Percentiles rank a stretch among this genome's conserved stretches.
phyloP scores from a whole-genome alignment of 2,113 vertebrate species.

The Morone chrysops region DNA sequence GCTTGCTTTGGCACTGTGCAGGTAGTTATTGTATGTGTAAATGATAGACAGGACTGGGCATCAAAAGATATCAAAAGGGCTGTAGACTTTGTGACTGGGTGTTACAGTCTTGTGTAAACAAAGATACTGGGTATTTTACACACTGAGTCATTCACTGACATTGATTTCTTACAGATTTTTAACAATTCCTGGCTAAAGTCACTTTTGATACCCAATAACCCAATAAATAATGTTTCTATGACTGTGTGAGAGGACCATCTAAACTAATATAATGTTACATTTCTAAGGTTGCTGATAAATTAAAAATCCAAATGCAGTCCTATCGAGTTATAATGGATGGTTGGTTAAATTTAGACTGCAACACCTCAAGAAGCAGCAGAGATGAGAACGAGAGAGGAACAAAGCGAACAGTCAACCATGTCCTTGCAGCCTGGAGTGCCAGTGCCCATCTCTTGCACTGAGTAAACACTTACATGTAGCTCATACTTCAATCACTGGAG shows the following conservation, averaged over 20 bases:
- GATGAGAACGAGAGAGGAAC: slow-evolving; percentile 31
- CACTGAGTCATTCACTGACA: not conserved
- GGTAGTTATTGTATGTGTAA: slow-evolving; percentile 1
- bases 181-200: not conserved
- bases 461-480: slow-evolving; percentile 30
- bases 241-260: not conserved
- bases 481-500: slow-evolving; percentile 24
- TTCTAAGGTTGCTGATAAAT: slow-evolving; percentile 19
- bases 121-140: slow-evolving; percentile 15
- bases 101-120: slow-evolving; percentile 48
- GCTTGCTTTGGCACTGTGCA: slow-evolving; percentile 7
- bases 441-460: not conserved
- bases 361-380: slow-evolving; percentile 29
- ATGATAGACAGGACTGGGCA: slow-evolving; percentile 21
- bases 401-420: slow-evolving; percentile 30
- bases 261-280: not conserved
- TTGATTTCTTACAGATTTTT: not conserved
- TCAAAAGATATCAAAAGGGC: slow-evolving; percentile 5
- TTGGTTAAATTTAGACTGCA: slow-evolving; percentile 51
- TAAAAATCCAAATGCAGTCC: slow-evolving; percentile 1
- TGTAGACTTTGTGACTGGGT: slow-evolving; percentile 48
- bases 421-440: slow-evolving; percentile 29
- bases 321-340: slow-evolving; percentile 32
- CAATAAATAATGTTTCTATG: not conserved
- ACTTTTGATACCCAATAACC: not conserved